Percentiles rank a stretch among this genome's conserved stretches.
These are phyloP conservation scores for Channa maculata DNA, from an alignment of 2,113 vertebrate species.

Conservation along the genomic window DNA sequence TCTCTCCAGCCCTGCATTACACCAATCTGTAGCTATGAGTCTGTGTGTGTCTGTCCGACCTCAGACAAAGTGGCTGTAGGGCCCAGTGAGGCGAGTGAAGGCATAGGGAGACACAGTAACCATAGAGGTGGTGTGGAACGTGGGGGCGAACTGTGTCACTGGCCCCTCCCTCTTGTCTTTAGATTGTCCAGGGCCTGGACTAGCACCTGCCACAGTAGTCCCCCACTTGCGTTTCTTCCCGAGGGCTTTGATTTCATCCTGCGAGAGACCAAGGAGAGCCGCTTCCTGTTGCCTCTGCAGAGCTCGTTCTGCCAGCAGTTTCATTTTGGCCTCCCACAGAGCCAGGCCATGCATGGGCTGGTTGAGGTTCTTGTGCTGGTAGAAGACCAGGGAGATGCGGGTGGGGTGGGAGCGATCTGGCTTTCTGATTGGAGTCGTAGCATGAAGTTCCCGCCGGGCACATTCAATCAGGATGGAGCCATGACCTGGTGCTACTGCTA, in stretches of 20 bases:
- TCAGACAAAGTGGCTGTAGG: conserved; percentile 97
- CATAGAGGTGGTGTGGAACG: conserved; percentile 89
- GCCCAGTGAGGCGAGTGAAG: conserved; percentile 97
- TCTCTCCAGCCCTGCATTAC: conserved; percentile 60
- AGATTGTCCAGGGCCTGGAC: conserved; percentile 84
- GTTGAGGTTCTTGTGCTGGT: conserved; percentile 99
- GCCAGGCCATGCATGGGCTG: conserved; percentile 96
- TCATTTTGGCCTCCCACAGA: conserved; percentile 99
- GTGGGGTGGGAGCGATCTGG: conserved; percentile 96
- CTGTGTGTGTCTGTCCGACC: conserved; percentile 52
- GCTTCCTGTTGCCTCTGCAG: conserved; percentile 92
- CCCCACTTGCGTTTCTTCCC: conserved; percentile 97
- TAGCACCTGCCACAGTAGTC: conserved; percentile 73
- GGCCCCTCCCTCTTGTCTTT: conserved; percentile 83
- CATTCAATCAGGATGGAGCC: conserved; percentile 97
- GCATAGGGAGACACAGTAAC: conserved; percentile 96
- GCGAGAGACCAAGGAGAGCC: conserved; percentile 89
- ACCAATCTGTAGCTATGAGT: conserved; percentile 64
- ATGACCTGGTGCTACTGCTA: conserved; percentile 93
- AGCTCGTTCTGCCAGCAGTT: conserved; percentile 92
- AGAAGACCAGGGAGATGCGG: conserved; percentile 98
- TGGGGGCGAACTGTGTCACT: conserved; percentile 90
- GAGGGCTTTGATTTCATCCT: conserved; percentile 91
- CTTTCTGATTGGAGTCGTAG: conserved; percentile 96
- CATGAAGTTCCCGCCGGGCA: conserved; percentile 94